These are phyloP conservation scores for Meteorus cinctellus DNA, from an alignment of 2,888 invertebrate species.

Conservation along the genomic window DNA sequence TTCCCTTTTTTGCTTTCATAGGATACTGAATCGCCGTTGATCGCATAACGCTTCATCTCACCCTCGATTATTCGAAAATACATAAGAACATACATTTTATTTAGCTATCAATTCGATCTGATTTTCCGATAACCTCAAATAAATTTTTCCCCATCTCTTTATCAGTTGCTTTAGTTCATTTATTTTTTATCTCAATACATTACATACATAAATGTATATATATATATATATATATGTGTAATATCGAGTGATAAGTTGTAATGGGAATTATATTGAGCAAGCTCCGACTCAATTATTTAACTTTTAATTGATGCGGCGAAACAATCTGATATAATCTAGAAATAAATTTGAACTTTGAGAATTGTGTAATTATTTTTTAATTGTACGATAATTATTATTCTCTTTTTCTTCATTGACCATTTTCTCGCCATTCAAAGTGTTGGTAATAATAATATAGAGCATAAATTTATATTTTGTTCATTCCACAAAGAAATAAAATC, in stretches of 20 bases:
- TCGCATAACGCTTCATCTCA: background rate
- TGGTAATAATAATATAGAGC: too few species aligned
- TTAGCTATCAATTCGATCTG: constrained; percentile 25
- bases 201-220: background rate
- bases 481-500: too few species aligned
- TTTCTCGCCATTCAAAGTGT: too few species aligned
- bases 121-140: constrained; percentile 16
- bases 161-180: constrained; percentile 31
- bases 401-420: too few species aligned
- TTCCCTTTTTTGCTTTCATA: too few species aligned
- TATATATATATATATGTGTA: background rate
- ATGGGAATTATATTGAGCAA: constrained; percentile 20
- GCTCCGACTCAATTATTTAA: background rate
- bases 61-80: background rate
- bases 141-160: background rate
- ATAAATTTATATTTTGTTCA: too few species aligned
- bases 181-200: background rate
- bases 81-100: constrained; percentile 9
- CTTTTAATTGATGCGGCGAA: constrained; percentile 18
- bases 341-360: too few species aligned
- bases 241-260: constrained; percentile 4
- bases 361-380: too few species aligned
- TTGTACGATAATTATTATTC: too few species aligned
- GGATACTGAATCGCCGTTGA: too few species aligned
- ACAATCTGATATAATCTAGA: constrained; percentile 14